A percentile compares a stretch with the other conserved stretches of the same genome.
Evolutionary conservation across 2,888 invertebrate genomes (phyloP).

Genomic region (Gryllus longicercus): DNA sequence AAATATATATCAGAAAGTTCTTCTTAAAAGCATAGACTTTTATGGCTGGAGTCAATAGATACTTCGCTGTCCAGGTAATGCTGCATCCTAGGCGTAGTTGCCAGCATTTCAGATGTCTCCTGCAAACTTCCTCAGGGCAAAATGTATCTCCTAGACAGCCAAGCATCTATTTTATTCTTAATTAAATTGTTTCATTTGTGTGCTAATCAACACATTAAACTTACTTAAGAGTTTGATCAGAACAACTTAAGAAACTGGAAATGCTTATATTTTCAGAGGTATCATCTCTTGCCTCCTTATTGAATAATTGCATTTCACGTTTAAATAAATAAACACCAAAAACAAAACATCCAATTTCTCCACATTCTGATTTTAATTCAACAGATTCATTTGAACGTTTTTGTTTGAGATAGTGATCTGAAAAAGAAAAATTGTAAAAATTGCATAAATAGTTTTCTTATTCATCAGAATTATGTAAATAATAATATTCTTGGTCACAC

Average conservation of each 20-base stretch:
- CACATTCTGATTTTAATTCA: not conserved
- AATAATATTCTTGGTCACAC: not conserved
- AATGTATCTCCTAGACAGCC: no score
- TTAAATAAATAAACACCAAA: conserved; percentile 18
- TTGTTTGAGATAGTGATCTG: not conserved
- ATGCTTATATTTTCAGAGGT: not conserved
- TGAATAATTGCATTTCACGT: not conserved
- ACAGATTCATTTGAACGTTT: not conserved
- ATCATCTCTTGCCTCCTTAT: no score
- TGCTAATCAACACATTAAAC: not conserved
- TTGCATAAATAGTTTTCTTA: not conserved
- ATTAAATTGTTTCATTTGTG: no score
- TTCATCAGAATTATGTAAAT: not conserved
- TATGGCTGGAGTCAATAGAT: no score
- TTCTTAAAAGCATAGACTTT: no score
- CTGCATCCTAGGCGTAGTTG: no score
- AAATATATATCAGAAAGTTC: no score
- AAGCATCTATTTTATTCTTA: no score
- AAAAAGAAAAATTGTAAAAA: not conserved
- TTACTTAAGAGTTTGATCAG: not conserved
- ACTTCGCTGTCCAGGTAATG: no score
- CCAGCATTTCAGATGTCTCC: no score
- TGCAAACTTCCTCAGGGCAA: no score
- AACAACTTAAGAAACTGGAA: not conserved
- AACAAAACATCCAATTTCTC: not conserved